Base-by-base conservation (phyloP, 2,888 invertebrate genomes). In the Protophormia terraenovae region DNA sequence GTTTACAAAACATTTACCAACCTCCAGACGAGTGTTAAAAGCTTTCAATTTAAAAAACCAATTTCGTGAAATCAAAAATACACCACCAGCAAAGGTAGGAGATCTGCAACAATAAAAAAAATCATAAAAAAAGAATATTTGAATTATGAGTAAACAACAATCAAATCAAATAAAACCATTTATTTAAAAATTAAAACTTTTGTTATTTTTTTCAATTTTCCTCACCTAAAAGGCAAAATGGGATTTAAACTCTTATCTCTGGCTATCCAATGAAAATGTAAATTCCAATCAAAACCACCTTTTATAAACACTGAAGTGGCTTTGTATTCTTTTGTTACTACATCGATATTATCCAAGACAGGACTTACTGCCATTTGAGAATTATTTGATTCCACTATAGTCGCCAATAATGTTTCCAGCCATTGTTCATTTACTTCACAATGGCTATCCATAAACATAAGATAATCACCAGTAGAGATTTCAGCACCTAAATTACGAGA, bases 201-300 rank as follows among this genome's bases (percentile, higher is more conserved):
- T 24, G 24, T 53, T 53, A 12, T 24, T 14, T 2, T 24, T 14
- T n/a, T n/a, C n/a, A n/a, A 60, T 32, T 45, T n/a, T 14, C 19
- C 19, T 58, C 50, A 82, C 82, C 69, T 76, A 71, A 82, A 76
- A 10, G 80, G 72, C 16, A 14, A 41, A 55, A 76, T 71, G 10
- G 71, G 62, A 82, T 58, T 76, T 45, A 55, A n/a, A 1, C 22
- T 32, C 53, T 82, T 64, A 41, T 69, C 75, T 64, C 76, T 41
- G 6, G 91, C 89, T 80, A 93, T 90, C 94, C 93, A 93, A 86
- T 93, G 93, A 87, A 93, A 93, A 86, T 93, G 92, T 67, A 94
- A 89, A 88, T 92, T 92, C 94, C 94, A 94, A 88, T 94, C 93
- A 89, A 94, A 94, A 3, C 93, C 93, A 87, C 93, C 93, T 89